Percentiles rank a stretch among this genome's conserved stretches.
These are phyloP conservation scores for Ivindomyrus marchei DNA, from an alignment of 2,113 vertebrate genomes.

Conservation along the genomic window DNA sequence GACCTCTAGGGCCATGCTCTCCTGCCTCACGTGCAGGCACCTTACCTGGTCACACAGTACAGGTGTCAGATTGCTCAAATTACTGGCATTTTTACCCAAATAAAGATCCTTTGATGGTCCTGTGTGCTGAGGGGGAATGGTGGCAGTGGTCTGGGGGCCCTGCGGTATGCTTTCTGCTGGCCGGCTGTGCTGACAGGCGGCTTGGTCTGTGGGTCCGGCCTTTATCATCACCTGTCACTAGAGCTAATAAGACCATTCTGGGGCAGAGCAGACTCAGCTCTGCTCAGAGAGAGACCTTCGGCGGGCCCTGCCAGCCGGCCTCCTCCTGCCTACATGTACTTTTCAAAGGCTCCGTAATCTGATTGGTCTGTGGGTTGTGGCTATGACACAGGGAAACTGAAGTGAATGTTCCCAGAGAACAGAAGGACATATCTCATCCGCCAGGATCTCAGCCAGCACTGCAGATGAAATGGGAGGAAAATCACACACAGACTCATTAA, in stretches of 20 bases:
- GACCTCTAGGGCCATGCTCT: not conserved
- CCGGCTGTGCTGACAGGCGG: conserved; percentile 37
- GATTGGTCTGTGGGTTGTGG: conserved; percentile 30
- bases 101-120: conserved; percentile 49
- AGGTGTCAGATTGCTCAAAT: conserved; percentile 57
- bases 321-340: conserved; percentile 31
- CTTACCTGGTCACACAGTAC: not conserved
- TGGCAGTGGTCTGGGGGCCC: conserved; percentile 27
- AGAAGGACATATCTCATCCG: not conserved
- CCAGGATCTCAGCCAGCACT: not conserved
- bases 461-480: not conserved
- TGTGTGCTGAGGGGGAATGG: conserved; percentile 32
- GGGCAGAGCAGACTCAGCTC: conserved; percentile 37
- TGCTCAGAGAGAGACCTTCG: conserved; percentile 31
- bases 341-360: conserved; percentile 38
- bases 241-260: conserved; percentile 48
- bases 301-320: conserved; percentile 24
- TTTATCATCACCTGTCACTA: conserved; percentile 51
- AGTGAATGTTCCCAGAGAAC: not conserved
- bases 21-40: not conserved
- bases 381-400: not conserved
- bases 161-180: conserved; percentile 16
- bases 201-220: conserved; percentile 29
- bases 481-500: not conserved
- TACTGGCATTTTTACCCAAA: conserved; percentile 51